phyloP scores from a whole-genome alignment of 2,888 invertebrate genomes.

The Micoletzkya japonica region DNA sequence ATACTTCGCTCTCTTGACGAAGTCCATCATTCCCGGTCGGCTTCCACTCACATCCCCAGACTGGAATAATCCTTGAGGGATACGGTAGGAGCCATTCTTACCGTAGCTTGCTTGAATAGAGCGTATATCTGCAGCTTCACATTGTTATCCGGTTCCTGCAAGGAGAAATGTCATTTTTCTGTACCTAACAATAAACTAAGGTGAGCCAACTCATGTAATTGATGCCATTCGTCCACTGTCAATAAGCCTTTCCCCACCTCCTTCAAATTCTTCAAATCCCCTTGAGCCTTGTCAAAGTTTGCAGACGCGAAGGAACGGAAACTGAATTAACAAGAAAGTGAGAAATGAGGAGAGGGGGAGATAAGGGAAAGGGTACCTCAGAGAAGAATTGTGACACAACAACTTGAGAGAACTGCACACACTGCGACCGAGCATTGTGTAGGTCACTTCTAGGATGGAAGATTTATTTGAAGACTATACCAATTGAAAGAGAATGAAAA shows the following conservation, averaged over 20 bases:
- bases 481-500: too few species aligned
- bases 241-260: constrained; percentile 28
- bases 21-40: constrained; percentile 70
- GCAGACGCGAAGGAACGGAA: constrained; percentile 19
- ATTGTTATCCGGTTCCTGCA: constrained; percentile 67
- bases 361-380: too few species aligned
- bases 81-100: not conserved
- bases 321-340: too few species aligned
- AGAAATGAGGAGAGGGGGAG: too few species aligned
- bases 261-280: constrained; percentile 49
- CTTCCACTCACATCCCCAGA: constrained; percentile 67
- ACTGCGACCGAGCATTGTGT: too few species aligned
- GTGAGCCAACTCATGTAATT: not conserved
- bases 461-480: too few species aligned
- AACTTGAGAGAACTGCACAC: too few species aligned
- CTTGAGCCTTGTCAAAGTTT: constrained; percentile 53
- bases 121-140: constrained; percentile 69
- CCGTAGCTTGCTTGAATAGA: constrained; percentile 69
- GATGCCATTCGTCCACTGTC: not conserved
- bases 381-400: too few species aligned
- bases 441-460: too few species aligned
- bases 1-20: constrained; percentile 71
- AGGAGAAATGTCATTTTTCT: not conserved
- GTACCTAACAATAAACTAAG: not conserved
- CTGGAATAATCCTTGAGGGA: constrained; percentile 2